Percentiles rank a stretch among this genome's conserved stretches.
These are phyloP conservation scores for Porphyrio hochstetteri DNA, from an alignment of 2,113 vertebrate species.

Conservation along the genomic window DNA sequence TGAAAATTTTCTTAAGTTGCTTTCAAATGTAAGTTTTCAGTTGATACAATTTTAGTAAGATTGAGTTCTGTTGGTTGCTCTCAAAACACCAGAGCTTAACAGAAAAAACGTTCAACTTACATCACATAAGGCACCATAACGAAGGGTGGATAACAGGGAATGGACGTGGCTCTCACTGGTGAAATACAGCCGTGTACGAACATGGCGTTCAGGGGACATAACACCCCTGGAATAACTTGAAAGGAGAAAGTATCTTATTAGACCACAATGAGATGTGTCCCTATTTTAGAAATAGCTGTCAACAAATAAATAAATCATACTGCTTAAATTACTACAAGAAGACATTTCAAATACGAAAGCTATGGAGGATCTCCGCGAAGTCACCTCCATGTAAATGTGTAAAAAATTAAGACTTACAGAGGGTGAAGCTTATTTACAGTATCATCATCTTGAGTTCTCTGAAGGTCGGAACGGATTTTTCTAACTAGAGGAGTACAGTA, in stretches of 20 bases:
- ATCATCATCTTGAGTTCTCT: conserved; percentile 92
- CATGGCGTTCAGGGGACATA: conserved; percentile 89
- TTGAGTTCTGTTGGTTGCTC: not conserved
- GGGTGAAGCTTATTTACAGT: conserved; percentile 92
- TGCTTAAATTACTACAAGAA: not conserved
- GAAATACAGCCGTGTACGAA: conserved; percentile 89
- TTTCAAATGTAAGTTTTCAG: not conserved
- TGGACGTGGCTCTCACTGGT: conserved; percentile 92
- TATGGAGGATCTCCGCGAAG: not conserved
- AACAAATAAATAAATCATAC: not conserved
- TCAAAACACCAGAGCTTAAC: not conserved
- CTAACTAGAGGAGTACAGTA: conserved; percentile 89
- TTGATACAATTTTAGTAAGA: not conserved
- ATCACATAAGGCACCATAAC: conserved; percentile 88
- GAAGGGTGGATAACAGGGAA: conserved; percentile 86
- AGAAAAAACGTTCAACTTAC: conserved; percentile 71
- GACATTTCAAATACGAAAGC: not conserved
- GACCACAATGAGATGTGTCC: not conserved
- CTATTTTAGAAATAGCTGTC: not conserved
- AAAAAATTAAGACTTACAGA: conserved; percentile 77
- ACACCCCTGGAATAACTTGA: conserved; percentile 89
- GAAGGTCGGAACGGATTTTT: conserved; percentile 90
- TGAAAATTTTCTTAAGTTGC: not conserved
- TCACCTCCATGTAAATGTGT: not conserved
- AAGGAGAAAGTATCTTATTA: not conserved